phyloP scores from a whole-genome alignment of 1,140 invertebrate genomes.

The Andrena cerasifolii region DNA sequence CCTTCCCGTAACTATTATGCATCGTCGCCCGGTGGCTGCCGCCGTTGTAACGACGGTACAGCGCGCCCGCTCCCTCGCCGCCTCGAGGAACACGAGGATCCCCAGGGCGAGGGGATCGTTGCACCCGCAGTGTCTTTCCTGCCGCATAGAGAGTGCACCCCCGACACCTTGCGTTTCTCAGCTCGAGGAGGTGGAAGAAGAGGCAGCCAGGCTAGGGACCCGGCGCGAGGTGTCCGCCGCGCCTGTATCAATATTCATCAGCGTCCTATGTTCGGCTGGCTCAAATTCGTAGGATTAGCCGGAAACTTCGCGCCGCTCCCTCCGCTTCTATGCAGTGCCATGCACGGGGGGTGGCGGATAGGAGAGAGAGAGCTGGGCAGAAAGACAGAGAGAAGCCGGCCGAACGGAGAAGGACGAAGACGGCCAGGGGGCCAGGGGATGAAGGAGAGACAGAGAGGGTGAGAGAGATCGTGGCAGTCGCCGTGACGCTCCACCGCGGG shows the following conservation, averaged over 20 bases:
- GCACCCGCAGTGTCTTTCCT: conserved; percentile 55
- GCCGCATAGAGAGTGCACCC: conserved; percentile 48
- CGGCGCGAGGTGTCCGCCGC: conserved; percentile 50
- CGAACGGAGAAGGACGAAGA: conserved; percentile 40
- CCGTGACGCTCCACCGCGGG: conserved; percentile 68
- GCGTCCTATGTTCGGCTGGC: conserved; percentile 81
- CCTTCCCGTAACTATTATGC: not conserved
- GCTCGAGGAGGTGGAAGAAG: conserved; percentile 45
- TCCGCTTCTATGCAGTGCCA: conserved; percentile 56
- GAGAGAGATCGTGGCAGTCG: conserved; percentile 61
- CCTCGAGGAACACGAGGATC: not conserved
- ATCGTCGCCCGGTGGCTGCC: too few relatives aligned
- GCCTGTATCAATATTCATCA: conserved; percentile 82
- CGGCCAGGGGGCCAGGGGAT: conserved; percentile 4
- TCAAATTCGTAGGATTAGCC: conserved; percentile 81
- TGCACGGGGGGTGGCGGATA: not conserved
- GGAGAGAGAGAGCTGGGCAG: too few relatives aligned
- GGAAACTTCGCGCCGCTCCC: conserved; percentile 77
- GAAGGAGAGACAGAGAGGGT: conserved; percentile 15
- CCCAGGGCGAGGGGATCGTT: not conserved
- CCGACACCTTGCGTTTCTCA: conserved; percentile 74
- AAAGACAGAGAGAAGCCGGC: conserved; percentile 3
- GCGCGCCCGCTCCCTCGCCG: not conserved
- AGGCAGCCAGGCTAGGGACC: conserved; percentile 1
- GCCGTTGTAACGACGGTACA: too few relatives aligned